These are phyloP conservation scores for Venturia canescens DNA, from an alignment of 1,140 invertebrate species.

Conservation along the genomic window DNA sequence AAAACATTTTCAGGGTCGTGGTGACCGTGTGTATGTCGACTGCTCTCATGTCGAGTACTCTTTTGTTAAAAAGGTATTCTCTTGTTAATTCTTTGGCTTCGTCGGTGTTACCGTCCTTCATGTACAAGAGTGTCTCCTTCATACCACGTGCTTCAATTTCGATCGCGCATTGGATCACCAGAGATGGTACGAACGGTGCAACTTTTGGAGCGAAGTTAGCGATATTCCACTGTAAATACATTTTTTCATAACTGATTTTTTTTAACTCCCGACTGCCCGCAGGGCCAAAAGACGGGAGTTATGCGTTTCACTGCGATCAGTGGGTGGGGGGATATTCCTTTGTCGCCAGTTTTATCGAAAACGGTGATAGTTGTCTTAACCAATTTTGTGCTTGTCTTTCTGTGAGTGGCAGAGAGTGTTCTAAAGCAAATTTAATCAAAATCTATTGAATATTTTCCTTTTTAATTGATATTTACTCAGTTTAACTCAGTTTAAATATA, in stretches of 20 bases:
- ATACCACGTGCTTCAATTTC: constrained; percentile 93
- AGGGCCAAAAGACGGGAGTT: too few relatives aligned
- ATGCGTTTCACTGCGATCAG: too few relatives aligned
- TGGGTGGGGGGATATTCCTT: too few relatives aligned
- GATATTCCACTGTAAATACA: constrained; percentile 82
- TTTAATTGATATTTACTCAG: too few relatives aligned
- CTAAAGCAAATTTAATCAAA: too few relatives aligned
- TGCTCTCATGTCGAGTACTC: constrained; percentile 83
- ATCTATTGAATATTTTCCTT: too few relatives aligned
- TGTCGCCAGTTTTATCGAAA: too few relatives aligned
- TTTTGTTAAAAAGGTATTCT: constrained; percentile 86
- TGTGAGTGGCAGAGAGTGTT: too few relatives aligned
- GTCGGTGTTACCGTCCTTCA: constrained; percentile 89
- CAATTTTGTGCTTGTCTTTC: too few relatives aligned
- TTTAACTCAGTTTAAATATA: too few relatives aligned
- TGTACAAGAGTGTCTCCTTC: constrained; percentile 92
- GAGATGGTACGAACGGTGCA: constrained; percentile 93
- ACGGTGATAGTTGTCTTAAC: too few relatives aligned
- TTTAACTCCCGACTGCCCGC: too few relatives aligned
- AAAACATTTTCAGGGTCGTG: constrained; percentile 93
- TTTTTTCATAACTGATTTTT: neutral
- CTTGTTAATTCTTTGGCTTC: constrained; percentile 93
- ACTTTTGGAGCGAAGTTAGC: constrained; percentile 88
- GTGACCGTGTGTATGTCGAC: constrained; percentile 89
- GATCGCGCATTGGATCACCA: constrained; percentile 95